A percentile compares a stretch with the other conserved stretches of the same genome.
phyloP scores from a whole-genome alignment of 1,140 invertebrate species.

The Zaprionus gabonicus region DNA sequence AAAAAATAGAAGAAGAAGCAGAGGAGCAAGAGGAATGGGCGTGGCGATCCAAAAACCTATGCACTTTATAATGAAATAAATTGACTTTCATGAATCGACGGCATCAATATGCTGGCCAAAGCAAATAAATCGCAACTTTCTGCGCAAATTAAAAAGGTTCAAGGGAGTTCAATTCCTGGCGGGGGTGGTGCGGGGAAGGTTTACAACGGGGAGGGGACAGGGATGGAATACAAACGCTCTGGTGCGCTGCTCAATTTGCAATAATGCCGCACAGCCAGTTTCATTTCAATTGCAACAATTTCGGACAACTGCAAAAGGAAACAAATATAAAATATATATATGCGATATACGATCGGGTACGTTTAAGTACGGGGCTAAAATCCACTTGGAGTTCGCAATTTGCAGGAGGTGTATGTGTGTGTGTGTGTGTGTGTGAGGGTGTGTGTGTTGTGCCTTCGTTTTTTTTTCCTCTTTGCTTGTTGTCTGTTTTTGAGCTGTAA shows the following conservation, averaged over 20 bases:
- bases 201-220: background rate
- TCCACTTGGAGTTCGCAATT: constrained; percentile 31
- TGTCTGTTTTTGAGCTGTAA: constrained; percentile 68
- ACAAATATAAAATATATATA: constrained; percentile 37
- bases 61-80: constrained; percentile 79
- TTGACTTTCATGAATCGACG: constrained; percentile 69
- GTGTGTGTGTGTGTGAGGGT: constrained; percentile 24
- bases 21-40: constrained; percentile 9
- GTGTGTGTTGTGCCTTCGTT: constrained; percentile 17
- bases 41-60: constrained; percentile 54
- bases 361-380: constrained; percentile 42
- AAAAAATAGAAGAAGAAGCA: constrained; percentile 29
- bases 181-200: no score
- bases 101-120: constrained; percentile 44
- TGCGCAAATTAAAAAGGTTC: constrained; percentile 66
- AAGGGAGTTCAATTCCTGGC: constrained; percentile 8
- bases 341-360: constrained; percentile 4
- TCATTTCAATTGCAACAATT: constrained; percentile 59
- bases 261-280: constrained; percentile 52
- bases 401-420: constrained; percentile 12
- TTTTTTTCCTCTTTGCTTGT: constrained; percentile 30
- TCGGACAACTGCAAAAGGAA: constrained; percentile 27
- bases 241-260: constrained; percentile 50
- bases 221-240: constrained; percentile 23
- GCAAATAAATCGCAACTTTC: constrained; percentile 69